Evolutionary conservation across 2,888 invertebrate genomes (phyloP).

Genomic region (Venustoraphidia nigricollis): DNA sequence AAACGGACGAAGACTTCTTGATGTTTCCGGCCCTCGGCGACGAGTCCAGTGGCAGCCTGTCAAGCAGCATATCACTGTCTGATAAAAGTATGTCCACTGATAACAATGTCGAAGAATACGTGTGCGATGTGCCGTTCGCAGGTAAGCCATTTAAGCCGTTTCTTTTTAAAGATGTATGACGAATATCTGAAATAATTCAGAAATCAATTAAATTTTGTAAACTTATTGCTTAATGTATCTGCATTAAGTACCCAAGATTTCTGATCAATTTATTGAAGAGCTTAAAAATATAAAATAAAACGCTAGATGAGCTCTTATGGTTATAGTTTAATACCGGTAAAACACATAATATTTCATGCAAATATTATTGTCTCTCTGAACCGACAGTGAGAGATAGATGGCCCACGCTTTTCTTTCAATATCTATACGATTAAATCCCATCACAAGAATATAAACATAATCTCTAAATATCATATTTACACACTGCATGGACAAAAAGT

Average conservation of each 20-base stretch:
- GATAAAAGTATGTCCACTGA: conserved; percentile 69
- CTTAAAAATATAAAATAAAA: too few species aligned
- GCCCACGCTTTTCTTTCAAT: too few species aligned
- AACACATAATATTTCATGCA: too few species aligned
- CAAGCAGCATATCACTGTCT: conserved; percentile 51
- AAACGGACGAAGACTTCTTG: conserved; percentile 43
- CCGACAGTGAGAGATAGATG: too few species aligned
- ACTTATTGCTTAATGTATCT: background rate
- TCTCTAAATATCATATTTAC: too few species aligned
- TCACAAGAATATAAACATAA: too few species aligned
- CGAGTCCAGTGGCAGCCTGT: conserved; percentile 57
- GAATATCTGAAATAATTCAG: background rate
- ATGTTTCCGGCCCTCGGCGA: conserved; percentile 32
- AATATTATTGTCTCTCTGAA: too few species aligned
- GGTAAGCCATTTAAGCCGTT: conserved; percentile 37
- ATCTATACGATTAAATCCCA: too few species aligned
- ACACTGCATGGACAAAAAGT: too few species aligned
- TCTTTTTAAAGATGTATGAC: background rate
- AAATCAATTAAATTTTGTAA: background rate
- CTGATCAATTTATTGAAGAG: background rate
- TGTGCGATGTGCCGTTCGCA: conserved; percentile 76
- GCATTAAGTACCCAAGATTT: background rate
- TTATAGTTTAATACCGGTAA: too few species aligned
- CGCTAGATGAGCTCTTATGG: too few species aligned
- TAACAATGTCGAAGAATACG: conserved; percentile 70